Base-by-base conservation (phyloP, 2,797 vertebrate genomes). In the Pseudomugil gertrudae region DNA sequence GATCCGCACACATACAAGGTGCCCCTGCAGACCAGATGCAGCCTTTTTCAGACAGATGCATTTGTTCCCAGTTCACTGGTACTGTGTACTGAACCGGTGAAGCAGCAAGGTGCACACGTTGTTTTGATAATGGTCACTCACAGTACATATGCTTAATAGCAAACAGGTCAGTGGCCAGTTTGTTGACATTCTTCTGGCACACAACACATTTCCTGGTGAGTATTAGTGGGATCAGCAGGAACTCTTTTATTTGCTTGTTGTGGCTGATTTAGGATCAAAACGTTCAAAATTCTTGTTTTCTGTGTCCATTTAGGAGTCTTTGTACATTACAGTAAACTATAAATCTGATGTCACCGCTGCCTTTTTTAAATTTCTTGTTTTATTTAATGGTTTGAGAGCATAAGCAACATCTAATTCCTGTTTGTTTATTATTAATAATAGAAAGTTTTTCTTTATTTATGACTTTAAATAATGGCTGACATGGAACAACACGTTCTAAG, bases 151-250 rank as follows among this genome's bases (percentile, higher is more conserved):
- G 68, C 50, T 53, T 5, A 19, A 38, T 24, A 63, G 57, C 63
- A 71, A 78, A 64, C 63, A 65, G 62, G 64, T 79, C 53, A 72
- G 48, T 52, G 33, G 40, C 14, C 78, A 63, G 40, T 45, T 57
- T 76, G 56, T 64, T 74, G 57, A 76, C 64, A 24, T 64, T 47
- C 47, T 47, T 8, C 3, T 9, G 13, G 33, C 3, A 2, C 8
- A 17, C 3, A 29, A 17, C 48, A 47, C 9, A 35, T 30, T 40
- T 9, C 6, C 8, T 5, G 21, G 66, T 13, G 30, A 51, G 5
- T 24, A 58, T 52, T 58, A 56, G n/a, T 9, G 43, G 7, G 26
- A 27, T 54, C 24, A 68, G 38, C 24, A 30, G 26, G 15, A 27
- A 11, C 0, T 5, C 36, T 26, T 13, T 0, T 33, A 19, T 60